phyloP scores from a whole-genome alignment of 2,113 vertebrate species.

The Emydocephalus ijimae region DNA sequence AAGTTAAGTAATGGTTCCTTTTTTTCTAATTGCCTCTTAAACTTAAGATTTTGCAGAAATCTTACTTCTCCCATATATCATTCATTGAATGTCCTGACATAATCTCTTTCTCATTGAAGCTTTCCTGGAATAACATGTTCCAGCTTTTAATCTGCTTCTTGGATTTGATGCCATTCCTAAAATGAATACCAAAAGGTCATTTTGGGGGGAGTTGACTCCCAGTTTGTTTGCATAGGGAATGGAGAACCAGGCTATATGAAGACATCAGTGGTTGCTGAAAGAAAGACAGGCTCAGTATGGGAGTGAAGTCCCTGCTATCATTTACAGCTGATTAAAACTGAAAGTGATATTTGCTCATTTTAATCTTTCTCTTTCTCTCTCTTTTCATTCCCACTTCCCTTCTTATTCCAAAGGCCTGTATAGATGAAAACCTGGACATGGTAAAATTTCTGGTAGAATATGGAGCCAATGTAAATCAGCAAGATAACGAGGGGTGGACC shows the following conservation, averaged over 20 bases:
- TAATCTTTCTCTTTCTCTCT: constrained; percentile 1
- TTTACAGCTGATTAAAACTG: not conserved
- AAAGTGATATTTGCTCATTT: not conserved
- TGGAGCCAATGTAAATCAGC: constrained; percentile 85
- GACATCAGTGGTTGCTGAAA: constrained; percentile 10
- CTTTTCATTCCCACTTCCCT: not conserved
- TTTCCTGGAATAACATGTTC: not conserved
- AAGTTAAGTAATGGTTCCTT: not conserved
- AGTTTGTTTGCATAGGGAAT: not conserved
- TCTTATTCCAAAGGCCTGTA: constrained; percentile 81
- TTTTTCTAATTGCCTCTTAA: not conserved
- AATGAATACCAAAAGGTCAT: not conserved
- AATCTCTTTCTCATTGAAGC: constrained; percentile 16
- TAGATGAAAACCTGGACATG: constrained; percentile 92
- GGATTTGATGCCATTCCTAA: not conserved
- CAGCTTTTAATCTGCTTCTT: constrained; percentile 1
- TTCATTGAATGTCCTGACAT: not conserved
- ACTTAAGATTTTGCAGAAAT: not conserved
- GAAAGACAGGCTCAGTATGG: not conserved
- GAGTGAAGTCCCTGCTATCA: not conserved
- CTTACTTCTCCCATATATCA: not conserved
- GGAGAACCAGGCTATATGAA: not conserved
- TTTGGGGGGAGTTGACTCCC: rapidly evolving
- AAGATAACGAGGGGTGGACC: constrained; percentile 95
- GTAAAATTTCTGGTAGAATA: constrained; percentile 87